Base-by-base conservation (phyloP, 2,113 vertebrate species). In the Tachysurus fulvidraco region DNA sequence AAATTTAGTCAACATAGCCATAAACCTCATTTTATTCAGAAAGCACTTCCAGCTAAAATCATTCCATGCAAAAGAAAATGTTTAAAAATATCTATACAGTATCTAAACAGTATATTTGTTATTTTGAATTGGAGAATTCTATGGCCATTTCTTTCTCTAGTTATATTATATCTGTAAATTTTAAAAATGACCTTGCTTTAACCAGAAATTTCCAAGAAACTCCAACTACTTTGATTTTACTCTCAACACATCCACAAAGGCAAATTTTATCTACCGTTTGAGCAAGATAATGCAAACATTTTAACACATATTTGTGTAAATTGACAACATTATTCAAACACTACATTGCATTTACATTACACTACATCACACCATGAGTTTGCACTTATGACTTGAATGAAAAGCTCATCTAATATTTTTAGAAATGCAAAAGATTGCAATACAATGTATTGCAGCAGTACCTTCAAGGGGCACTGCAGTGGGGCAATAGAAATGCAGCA, bases 401-500 rank as follows among this genome's bases (percentile, higher is more conserved):
- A 67, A 67, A 71, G 67, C 30, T 16, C 30, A 16, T 69, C 11
- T 19, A 17, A 50, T 25, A 50, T 76, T 50, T 76, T 23, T 52
- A 52, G 12, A 76, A 76, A 14, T 23, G 50, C 36, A 17, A 55
- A 6, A 83, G 41, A 65, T 19, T 9, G 59, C 60, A 67, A 23
- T 50, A 50, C n/a, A 25, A 3, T 28, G 81, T 65, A 23, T 67
- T n/a, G 16, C n/a, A n/a, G 23, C 11, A 83, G 69, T 91, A 98
- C 98, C 98, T 93, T 99, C 97, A 87, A 99, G 90, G 82, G 94
- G 94, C 89, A 99, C 87, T 0, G 96, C 93, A 50, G 94, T 94
- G 4, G 98, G 97, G 81, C 98, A 99, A 95, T 99, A 99, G 90
- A 98, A 99, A 91, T 99, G 98, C 91, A 99, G 96, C 73, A 99